phyloP scores from a whole-genome alignment of 2,797 vertebrate species.

The Gila robusta region DNA sequence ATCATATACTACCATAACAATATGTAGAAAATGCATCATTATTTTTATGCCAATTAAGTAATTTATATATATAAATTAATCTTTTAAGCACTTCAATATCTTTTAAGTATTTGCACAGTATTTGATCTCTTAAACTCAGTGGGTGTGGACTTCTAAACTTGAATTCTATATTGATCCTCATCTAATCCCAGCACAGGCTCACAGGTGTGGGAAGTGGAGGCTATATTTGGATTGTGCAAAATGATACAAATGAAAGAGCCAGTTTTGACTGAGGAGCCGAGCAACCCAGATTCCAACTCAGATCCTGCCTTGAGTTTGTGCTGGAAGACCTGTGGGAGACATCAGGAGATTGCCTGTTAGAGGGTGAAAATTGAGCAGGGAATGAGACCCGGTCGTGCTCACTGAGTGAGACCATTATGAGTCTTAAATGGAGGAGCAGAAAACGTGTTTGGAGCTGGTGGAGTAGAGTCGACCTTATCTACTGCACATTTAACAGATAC shows the following conservation, averaged over 20 bases:
- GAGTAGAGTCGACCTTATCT: constrained; percentile 40
- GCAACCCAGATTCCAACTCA: constrained; percentile 63
- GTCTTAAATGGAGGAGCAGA: constrained; percentile 52
- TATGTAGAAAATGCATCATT: not conserved
- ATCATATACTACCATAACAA: not conserved
- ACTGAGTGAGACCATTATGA: constrained; percentile 52
- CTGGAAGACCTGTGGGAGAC: constrained; percentile 61
- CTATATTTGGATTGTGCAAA: constrained; percentile 54
- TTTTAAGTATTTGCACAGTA: too few species aligned
- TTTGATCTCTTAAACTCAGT: not conserved
- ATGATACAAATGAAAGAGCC: constrained; percentile 51
- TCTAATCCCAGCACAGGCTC: constrained; percentile 53
- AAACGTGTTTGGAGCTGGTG: constrained; percentile 22
- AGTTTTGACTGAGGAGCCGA: constrained; percentile 58
- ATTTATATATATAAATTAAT: too few species aligned
- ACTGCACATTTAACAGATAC: constrained; percentile 28
- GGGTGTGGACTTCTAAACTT: constrained; percentile 49
- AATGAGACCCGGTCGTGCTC: constrained; percentile 42
- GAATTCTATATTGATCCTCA: constrained; percentile 51
- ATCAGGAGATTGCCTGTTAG: constrained; percentile 62
- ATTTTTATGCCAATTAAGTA: too few species aligned
- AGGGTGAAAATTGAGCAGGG: constrained; percentile 62
- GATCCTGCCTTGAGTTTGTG: constrained; percentile 58
- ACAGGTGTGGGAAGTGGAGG: constrained; percentile 42
- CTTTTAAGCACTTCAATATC: too few species aligned